Conservation (phyloP, 2,797 vertebrate species). For the Chrysocyon brachyurus region DNA sequence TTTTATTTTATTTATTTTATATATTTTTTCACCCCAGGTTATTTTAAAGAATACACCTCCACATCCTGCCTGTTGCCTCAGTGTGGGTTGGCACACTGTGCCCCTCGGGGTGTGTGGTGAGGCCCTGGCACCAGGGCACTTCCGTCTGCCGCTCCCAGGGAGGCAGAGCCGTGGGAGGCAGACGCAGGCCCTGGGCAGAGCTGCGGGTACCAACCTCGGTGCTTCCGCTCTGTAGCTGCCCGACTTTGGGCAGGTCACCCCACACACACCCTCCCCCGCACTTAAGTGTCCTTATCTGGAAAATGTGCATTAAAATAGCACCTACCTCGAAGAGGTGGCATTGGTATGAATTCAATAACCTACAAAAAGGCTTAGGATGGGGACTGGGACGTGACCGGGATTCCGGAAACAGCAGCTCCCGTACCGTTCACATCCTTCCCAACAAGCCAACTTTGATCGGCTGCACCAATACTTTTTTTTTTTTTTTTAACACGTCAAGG, state of each 20-base stretch:
- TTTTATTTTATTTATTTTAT: too few relatives aligned
- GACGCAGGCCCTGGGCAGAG: background rate
- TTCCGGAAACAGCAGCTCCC: background rate
- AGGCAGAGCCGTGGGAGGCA: background rate
- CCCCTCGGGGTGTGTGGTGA: background rate
- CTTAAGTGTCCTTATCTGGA: background rate
- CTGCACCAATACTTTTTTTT: background rate
- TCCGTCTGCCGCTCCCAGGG: background rate
- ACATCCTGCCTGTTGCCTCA: background rate
- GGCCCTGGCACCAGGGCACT: too few relatives aligned
- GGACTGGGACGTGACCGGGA: background rate
- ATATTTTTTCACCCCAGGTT: background rate
- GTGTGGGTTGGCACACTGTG: background rate
- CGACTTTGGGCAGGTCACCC: background rate
- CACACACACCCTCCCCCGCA: too few relatives aligned
- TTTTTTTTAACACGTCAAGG: background rate
- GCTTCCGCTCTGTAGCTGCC: background rate
- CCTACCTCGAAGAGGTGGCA: background rate
- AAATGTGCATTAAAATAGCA: constrained; percentile 15
- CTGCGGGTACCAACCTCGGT: background rate
- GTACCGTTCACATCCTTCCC: background rate
- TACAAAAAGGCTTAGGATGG: background rate
- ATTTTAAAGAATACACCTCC: background rate
- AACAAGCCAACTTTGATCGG: background rate
- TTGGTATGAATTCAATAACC: background rate